Percentiles rank a stretch among this genome's conserved stretches.
Conservation (phyloP, 53 echinoderm and acorn worm genomes). For the Holothuria leucospilota region DNA sequence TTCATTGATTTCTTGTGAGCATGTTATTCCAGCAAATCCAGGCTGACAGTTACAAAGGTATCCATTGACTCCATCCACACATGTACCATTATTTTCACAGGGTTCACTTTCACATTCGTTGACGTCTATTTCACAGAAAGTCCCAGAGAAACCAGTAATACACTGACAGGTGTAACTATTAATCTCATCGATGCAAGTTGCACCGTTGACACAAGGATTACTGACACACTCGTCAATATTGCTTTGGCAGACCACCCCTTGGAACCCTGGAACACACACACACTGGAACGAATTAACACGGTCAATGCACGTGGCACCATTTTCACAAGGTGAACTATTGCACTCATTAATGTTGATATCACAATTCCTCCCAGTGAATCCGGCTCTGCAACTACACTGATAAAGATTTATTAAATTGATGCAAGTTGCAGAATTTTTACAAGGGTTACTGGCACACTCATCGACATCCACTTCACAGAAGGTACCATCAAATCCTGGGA, state of each 20-base stretch:
- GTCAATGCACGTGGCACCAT: conserved; percentile 8
- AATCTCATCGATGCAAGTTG: conserved; percentile 39
- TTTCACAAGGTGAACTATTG: neutral
- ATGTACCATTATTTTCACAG: conserved; percentile 64
- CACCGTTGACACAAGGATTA: conserved; percentile 24
- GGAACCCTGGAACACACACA: neutral
- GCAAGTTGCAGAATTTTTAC: conserved; percentile 48
- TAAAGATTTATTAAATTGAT: conserved; percentile 22
- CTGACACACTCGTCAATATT: neutral
- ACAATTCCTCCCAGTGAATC: too few relatives aligned
- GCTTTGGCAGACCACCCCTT: neutral
- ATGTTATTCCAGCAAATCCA: conserved; percentile 53
- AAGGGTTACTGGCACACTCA: conserved; percentile 45
- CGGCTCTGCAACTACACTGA: neutral
- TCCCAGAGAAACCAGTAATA: conserved; percentile 55
- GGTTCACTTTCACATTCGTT: conserved; percentile 57
- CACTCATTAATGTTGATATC: conserved; percentile 1
- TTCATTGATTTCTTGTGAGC: conserved; percentile 62
- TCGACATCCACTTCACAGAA: conserved; percentile 27
- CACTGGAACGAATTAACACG: conserved; percentile 33
- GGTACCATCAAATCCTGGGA: conserved; percentile 32
- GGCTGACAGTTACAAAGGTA: conserved; percentile 58
- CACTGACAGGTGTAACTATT: conserved; percentile 51
- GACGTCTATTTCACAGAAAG: conserved; percentile 56
- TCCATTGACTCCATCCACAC: conserved; percentile 51